phyloP scores from a whole-genome alignment of 2,113 vertebrate species.

The Columba janthina region DNA sequence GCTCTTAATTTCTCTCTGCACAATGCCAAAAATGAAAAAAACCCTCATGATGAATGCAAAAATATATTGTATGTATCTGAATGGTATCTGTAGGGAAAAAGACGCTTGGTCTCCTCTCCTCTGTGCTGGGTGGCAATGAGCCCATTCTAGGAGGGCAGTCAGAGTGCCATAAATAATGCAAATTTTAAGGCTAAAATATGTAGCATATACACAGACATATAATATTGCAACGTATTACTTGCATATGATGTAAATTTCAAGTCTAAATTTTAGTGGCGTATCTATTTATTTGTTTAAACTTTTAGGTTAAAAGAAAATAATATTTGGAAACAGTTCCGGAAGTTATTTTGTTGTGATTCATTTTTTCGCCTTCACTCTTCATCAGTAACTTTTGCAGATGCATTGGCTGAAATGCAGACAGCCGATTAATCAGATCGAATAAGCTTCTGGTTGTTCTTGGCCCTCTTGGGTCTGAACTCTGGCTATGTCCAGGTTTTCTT shows the following conservation, averaged over 20 bases:
- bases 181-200: neutral
- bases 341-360: neutral
- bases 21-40: neutral
- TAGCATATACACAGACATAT: neutral
- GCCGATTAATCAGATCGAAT: neutral
- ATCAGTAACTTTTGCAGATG: neutral
- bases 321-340: neutral
- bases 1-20: neutral
- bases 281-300: neutral
- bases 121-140: neutral
- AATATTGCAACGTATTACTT: neutral
- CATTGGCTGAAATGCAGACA: neutral
- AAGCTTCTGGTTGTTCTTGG: neutral
- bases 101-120: neutral
- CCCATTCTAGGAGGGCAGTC: neutral
- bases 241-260: neutral
- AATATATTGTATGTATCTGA: neutral
- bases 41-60: neutral
- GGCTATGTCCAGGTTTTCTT: neutral
- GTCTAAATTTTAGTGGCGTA: neutral
- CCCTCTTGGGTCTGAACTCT: neutral
- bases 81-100: neutral
- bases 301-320: neutral
- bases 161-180: neutral
- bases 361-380: neutral